Conservation (phyloP, 2,113 vertebrate genomes). For the Proterorhinus semilunaris region DNA sequence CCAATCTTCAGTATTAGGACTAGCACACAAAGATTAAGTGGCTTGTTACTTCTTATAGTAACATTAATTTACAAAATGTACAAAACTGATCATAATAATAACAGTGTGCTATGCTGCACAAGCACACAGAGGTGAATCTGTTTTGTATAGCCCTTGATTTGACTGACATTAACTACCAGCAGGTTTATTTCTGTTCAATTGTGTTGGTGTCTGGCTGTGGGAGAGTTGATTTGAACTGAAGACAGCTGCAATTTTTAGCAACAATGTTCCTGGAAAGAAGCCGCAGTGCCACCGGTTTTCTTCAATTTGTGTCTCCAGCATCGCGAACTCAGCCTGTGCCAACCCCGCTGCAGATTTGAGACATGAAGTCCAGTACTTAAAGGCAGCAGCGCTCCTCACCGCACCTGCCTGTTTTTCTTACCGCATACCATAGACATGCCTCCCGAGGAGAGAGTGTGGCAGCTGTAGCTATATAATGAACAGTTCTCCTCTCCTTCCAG, state of each 20-base stretch:
- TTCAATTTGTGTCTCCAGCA: conserved; percentile 67
- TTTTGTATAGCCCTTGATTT: not conserved
- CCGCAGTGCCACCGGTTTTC: conserved; percentile 58
- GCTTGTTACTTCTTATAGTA: too few relatives aligned
- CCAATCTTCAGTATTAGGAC: too few relatives aligned
- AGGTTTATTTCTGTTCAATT: conserved; percentile 28
- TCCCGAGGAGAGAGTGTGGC: conserved; percentile 36
- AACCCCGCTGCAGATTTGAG: conserved; percentile 55
- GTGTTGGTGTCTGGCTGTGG: conserved; percentile 36
- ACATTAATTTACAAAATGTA: not conserved
- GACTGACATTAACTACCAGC: conserved; percentile 17
- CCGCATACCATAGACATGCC: conserved; percentile 23
- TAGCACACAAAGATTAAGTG: too few relatives aligned
- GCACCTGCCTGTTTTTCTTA: conserved; percentile 30
- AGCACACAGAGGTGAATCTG: not conserved
- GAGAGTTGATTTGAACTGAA: conserved; percentile 58
- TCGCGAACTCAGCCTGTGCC: conserved; percentile 45
- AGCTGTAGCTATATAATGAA: conserved; percentile 56
- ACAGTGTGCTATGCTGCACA: not conserved
- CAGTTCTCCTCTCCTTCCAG: conserved; percentile 44
- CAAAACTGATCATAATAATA: not conserved
- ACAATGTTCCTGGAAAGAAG: conserved; percentile 50
- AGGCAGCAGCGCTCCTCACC: conserved; percentile 50
- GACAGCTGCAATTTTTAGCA: conserved; percentile 54
- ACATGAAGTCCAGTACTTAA: conserved; percentile 54